phyloP scores from a whole-genome alignment of 2,113 vertebrate genomes.

The Sapayoa aenigma region DNA sequence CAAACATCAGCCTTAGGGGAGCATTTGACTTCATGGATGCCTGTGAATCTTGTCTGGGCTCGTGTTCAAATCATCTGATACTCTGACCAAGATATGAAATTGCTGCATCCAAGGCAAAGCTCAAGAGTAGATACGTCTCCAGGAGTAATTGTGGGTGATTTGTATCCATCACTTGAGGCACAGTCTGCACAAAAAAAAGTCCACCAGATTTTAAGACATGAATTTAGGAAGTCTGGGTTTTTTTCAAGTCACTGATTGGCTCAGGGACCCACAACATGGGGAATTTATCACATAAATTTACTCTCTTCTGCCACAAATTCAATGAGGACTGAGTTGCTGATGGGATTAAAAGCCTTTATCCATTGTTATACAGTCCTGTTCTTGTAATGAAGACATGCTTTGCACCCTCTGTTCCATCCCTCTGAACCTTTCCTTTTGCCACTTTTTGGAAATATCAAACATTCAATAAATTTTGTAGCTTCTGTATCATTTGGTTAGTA shows the following conservation, averaged over 20 bases:
- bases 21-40: not conserved
- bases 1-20: not conserved
- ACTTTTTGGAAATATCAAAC: not conserved
- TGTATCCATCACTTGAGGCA: not conserved
- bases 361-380: not conserved
- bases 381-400: not conserved
- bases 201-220: not conserved
- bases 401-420: not conserved
- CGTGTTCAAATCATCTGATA: not conserved
- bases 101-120: not conserved
- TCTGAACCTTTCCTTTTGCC: not conserved
- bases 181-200: not conserved
- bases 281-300: not conserved
- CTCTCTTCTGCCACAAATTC: not conserved
- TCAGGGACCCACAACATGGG: not conserved
- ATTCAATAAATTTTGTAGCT: not conserved
- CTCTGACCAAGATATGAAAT: not conserved
- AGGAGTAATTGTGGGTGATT: not conserved
- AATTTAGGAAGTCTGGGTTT: not conserved
- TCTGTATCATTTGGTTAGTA: not conserved
- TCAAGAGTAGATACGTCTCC: not conserved
- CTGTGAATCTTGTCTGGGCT: not conserved
- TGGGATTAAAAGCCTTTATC: not conserved
- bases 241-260: not conserved
- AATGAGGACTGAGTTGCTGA: not conserved